Evolutionary conservation across 1,140 invertebrate species (phyloP).

Genomic region (Temnothorax longispinosus): DNA sequence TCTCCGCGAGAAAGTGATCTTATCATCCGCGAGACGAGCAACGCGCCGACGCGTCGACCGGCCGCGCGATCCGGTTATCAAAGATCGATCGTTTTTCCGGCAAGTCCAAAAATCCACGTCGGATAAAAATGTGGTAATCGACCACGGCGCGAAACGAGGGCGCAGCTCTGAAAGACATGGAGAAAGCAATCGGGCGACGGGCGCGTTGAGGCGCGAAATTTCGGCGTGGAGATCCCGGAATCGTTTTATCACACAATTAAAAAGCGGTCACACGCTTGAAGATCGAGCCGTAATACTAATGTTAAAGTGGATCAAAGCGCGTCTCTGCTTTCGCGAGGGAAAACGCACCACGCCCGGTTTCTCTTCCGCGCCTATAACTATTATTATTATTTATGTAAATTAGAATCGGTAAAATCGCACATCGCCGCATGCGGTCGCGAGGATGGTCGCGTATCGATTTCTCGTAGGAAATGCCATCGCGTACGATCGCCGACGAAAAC

Average conservation of each 20-base stretch:
- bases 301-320: background rate
- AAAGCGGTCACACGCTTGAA: conserved; percentile 18
- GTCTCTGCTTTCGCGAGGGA: conserved; percentile 18
- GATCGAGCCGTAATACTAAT: background rate
- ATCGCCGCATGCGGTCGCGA: background rate
- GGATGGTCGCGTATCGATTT: conserved; percentile 23
- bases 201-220: conserved; percentile 9
- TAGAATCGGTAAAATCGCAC: conserved; percentile 24
- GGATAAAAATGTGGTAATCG: conserved; percentile 1
- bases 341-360: conserved; percentile 27
- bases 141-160: conserved; percentile 4
- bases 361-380: conserved; percentile 18
- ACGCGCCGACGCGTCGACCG: conserved; percentile 26
- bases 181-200: conserved; percentile 43
- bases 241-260: conserved; percentile 48
- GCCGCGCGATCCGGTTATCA: conserved; percentile 22
- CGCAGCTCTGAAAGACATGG: conserved; percentile 4
- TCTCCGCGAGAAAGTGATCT: conserved; percentile 90
- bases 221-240: conserved; percentile 9
- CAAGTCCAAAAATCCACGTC: background rate
- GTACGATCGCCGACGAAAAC: background rate
- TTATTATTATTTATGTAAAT: conserved; percentile 58
- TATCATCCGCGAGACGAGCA: background rate
- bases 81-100: background rate
- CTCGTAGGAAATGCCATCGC: conserved; percentile 8